Evolutionary conservation across 2,888 invertebrate genomes (phyloP), one percentile per base, ranked within the genome.

Genomic region (Acanthosepion esculentum): DNA sequence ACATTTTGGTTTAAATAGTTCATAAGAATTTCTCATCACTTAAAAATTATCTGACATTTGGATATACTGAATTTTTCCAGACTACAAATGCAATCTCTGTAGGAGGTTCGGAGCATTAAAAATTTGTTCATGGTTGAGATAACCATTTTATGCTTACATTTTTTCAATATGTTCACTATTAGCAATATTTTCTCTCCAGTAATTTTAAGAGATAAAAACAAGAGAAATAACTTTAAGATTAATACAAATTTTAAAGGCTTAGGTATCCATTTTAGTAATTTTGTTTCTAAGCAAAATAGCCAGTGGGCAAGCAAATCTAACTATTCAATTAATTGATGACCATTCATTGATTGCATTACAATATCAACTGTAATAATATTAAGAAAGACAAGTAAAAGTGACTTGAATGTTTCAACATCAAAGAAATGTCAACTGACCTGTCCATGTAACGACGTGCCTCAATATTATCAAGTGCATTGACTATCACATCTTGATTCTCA

Each of bases 391-490:
- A 8, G 29, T 78, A 26, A 8, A 10, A 12, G 12, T 78, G n/a
- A 78, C 8, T n/a, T 8, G 10, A n/a, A n/a, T 78, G 15, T 78
- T 29, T n/a, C 41, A 15, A n/a, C 78, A 92, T 50, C 55, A 23
- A 20, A 20, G 59, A 23, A 59, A n/a, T 33, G 29, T 15, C 20
- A 59, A 64, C 95, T 91, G 95, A 97, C 97, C 97, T 96, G 96
- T 97, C 97, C 95, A 97, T 96, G 95, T 97, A 97, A 95, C 97
- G 95, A 48, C 97, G 95, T 15, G 97, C 97, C 95, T 97, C 97
- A 6, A 97, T 96, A 95, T 97, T 97, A 95, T 97, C 97, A 93
- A 97, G 95, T 29, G 97, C 97, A 96, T 97, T 97, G 29, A 97
- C 97, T 8, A 97, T 95, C 8, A 97, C 95, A 95, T 97, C 96